A percentile compares a stretch with the other conserved stretches of the same genome.
phyloP scores from a whole-genome alignment of 2,888 invertebrate genomes.

The Cryptocheilus praepositus region DNA sequence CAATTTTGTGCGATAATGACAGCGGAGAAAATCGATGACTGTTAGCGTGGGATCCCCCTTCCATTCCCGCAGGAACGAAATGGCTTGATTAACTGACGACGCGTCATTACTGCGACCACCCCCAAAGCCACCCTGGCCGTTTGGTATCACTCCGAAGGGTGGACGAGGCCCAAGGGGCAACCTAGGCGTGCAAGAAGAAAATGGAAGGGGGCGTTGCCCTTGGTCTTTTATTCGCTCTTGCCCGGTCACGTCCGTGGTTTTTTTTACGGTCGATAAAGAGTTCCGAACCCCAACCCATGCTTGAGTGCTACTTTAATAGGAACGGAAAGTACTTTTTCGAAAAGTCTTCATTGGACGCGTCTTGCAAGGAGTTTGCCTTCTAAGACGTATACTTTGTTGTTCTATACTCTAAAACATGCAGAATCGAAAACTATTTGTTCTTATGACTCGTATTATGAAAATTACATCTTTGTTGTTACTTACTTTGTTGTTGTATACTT shows the following conservation, averaged over 20 bases:
- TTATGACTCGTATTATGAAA: too few relatives aligned
- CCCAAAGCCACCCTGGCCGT: slow-evolving; percentile 55
- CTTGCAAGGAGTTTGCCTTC: slow-evolving; percentile 22
- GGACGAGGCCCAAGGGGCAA: slow-evolving; percentile 36
- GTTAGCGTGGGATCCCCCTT: slow-evolving; percentile 58
- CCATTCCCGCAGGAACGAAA: slow-evolving; percentile 67
- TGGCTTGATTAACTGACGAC: slow-evolving; percentile 74
- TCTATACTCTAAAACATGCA: too few relatives aligned
- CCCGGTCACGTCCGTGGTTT: slow-evolving; percentile 60
- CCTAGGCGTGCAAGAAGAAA: slow-evolving; percentile 43
- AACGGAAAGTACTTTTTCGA: slow-evolving; percentile 24
- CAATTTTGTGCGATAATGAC: too few relatives aligned
- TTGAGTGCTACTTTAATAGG: too few relatives aligned
- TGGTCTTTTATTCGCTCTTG: slow-evolving; percentile 56
- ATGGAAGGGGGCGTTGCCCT: slow-evolving; percentile 51
- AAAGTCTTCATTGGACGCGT: neutral
- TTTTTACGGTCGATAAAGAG: slow-evolving; percentile 57
- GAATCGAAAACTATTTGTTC: too few relatives aligned
- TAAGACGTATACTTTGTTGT: too few relatives aligned
- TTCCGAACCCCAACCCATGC: slow-evolving; percentile 7
- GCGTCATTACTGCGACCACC: slow-evolving; percentile 69
- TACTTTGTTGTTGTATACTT: too few relatives aligned
- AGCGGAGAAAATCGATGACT: slow-evolving; percentile 51
- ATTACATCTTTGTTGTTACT: too few relatives aligned
- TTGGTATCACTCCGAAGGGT: slow-evolving; percentile 46